phyloP scores from a whole-genome alignment of 53 echinoderm and acorn worm species.

The Paracentrotus lividus region DNA sequence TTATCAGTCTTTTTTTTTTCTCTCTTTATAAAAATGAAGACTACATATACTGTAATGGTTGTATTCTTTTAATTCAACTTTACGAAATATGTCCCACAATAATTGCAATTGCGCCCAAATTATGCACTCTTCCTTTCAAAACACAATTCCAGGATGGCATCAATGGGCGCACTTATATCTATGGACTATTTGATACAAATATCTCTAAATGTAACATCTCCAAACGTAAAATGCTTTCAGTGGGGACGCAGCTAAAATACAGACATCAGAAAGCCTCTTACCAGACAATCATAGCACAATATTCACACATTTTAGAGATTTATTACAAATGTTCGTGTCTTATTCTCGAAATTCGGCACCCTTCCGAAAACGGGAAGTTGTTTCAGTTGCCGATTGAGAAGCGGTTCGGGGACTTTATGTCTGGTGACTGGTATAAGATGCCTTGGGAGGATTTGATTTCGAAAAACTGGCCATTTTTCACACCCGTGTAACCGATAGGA shows the following conservation, averaged over 20 bases:
- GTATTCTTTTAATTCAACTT: no score
- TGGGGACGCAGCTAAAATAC: neutral
- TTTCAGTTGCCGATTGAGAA: slow-evolving; percentile 38
- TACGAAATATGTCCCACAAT: no score
- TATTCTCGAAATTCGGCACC: slow-evolving; percentile 4
- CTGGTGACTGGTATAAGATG: neutral
- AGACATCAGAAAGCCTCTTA: neutral
- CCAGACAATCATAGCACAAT: neutral
- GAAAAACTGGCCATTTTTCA: slow-evolving; percentile 23
- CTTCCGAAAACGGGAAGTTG: neutral
- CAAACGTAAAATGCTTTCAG: neutral
- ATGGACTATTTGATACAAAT: neutral
- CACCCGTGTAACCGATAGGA: slow-evolving; percentile 54
- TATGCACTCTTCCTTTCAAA: no score
- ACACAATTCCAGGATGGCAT: neutral
- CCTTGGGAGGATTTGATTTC: slow-evolving; percentile 12
- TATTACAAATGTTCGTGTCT: slow-evolving; percentile 49
- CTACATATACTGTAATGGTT: no score
- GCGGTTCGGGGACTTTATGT: neutral
- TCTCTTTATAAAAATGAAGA: no score
- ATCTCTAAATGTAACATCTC: neutral
- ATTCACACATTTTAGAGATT: slow-evolving; percentile 1
- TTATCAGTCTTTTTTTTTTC: no score
- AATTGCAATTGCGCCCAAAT: no score
- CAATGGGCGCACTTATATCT: no score